Evolutionary conservation across 1,140 invertebrate genomes (phyloP).

Genomic region (Pararge aegeria): DNA sequence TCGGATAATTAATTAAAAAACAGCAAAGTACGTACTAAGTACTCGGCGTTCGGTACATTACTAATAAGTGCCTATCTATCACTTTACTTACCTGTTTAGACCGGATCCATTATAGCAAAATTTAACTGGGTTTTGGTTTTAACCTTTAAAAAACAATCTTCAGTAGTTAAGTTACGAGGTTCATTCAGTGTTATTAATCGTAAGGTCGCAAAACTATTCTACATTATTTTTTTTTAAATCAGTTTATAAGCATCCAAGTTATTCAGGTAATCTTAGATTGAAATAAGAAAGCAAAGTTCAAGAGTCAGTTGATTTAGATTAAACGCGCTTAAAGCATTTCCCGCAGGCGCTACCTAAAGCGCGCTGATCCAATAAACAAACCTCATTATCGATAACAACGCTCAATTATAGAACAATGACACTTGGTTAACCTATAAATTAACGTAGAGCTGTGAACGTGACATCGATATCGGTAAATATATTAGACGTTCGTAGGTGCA

Average conservation of each 20-base stretch:
- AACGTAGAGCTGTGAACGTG: background rate
- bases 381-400: constrained; percentile 29
- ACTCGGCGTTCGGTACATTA: no score
- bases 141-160: no score
- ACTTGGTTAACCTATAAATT: constrained; percentile 9
- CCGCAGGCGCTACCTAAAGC: constrained; percentile 2
- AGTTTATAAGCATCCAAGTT: background rate
- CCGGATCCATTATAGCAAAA: no score
- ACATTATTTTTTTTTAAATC: no score
- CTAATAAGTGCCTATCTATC: no score
- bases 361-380: constrained; percentile 27
- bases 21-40: no score
- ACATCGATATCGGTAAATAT: background rate
- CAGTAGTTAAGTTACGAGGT: no score
- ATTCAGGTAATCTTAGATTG: background rate
- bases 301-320: background rate
- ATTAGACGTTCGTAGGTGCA: background rate
- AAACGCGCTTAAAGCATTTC: constrained; percentile 19
- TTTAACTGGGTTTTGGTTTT: no score
- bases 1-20: no score
- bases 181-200: no score
- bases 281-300: background rate
- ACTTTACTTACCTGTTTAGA: no score
- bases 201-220: no score
- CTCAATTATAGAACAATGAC: constrained; percentile 27